Conservation (phyloP, 2,113 vertebrate species). For the Pomatorhinus ruficollis region DNA sequence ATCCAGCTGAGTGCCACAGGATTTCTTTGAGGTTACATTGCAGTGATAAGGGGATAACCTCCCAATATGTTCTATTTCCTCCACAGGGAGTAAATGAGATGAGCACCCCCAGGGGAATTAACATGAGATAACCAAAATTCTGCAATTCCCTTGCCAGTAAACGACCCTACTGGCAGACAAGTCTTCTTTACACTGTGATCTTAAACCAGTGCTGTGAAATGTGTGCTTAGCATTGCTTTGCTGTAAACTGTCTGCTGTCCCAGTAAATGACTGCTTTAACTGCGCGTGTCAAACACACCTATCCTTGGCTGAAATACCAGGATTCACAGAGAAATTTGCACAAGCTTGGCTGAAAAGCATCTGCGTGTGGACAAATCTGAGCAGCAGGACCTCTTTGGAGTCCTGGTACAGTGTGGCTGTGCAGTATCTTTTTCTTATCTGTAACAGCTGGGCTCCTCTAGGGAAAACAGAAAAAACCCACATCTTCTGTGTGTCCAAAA, state of each 20-base stretch:
- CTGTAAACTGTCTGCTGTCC: not conserved
- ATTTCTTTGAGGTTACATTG: not conserved
- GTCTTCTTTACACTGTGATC: not conserved
- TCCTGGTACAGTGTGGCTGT: fast-evolving
- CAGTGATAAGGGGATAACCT: not conserved
- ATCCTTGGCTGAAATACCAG: not conserved
- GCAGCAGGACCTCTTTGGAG: not conserved
- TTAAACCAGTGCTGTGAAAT: not conserved
- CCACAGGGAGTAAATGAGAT: not conserved
- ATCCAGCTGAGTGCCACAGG: not conserved
- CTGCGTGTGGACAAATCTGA: fast-evolving
- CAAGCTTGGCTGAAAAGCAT: not conserved
- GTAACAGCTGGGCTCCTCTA: not conserved
- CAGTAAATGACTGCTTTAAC: not conserved
- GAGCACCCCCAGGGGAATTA: not conserved
- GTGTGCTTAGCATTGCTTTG: not conserved
- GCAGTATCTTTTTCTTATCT: not conserved
- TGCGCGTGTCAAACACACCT: not conserved
- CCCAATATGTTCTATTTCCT: not conserved
- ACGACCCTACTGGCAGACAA: not conserved
- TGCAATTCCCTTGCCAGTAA: not conserved
- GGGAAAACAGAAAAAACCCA: not conserved
- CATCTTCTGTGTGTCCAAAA: not conserved
- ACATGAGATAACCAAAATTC: not conserved
- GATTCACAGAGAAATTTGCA: not conserved